phyloP scores from a whole-genome alignment of 2,888 invertebrate species.

The Agapostemon virescens region DNA sequence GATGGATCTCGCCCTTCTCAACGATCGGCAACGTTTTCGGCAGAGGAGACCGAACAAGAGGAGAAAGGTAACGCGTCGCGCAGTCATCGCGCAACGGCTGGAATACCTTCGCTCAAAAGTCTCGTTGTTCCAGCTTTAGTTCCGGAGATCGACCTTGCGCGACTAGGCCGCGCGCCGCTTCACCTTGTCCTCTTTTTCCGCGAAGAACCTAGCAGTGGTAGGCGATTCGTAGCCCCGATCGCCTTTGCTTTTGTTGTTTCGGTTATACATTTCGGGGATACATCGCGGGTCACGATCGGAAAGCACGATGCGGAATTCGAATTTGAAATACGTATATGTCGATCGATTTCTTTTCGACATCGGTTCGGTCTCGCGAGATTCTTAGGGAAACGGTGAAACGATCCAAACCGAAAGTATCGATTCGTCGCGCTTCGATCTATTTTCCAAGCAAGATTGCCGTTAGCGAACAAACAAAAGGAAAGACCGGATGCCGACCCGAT shows the following conservation, averaged over 20 bases:
- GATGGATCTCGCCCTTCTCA: neutral
- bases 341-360: neutral
- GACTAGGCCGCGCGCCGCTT: conserved; percentile 38
- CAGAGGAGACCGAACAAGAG: conserved; percentile 6
- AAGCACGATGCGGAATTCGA: neutral
- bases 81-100: neutral
- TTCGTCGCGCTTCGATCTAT: neutral
- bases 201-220: conserved; percentile 20
- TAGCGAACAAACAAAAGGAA: neutral
- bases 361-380: neutral
- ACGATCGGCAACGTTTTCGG: conserved; percentile 11
- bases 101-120: conserved; percentile 12
- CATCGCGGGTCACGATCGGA: neutral
- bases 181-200: conserved; percentile 58
- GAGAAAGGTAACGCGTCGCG: conserved; percentile 9
- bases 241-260: neutral
- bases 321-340: neutral
- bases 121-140: conserved; percentile 37
- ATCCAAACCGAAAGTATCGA: neutral
- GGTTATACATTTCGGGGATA: neutral
- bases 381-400: neutral
- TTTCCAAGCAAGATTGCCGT: neutral
- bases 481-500: neutral
- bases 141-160: conserved; percentile 45
- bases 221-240: conserved; percentile 8